These are phyloP conservation scores for Sipha flava DNA, from an alignment of 1,140 invertebrate genomes.

Conservation along the genomic window DNA sequence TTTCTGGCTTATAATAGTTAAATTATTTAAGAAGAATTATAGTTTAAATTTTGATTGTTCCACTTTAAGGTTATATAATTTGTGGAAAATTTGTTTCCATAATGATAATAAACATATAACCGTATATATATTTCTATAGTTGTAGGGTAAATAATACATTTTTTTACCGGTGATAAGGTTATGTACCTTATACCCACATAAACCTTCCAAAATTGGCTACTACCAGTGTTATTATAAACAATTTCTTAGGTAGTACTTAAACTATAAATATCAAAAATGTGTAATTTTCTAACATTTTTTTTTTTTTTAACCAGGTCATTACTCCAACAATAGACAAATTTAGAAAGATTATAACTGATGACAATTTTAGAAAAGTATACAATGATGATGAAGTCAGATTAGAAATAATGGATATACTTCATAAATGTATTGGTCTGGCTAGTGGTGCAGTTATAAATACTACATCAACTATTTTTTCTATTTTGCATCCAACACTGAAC, in stretches of 20 bases:
- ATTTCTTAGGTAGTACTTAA: background rate
- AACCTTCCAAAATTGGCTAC: too few relatives aligned
- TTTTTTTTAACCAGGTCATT: slow-evolving; percentile 47
- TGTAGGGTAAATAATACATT: too few relatives aligned
- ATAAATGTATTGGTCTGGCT: slow-evolving; percentile 56
- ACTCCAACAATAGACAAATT: slow-evolving; percentile 54
- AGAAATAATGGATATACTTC: slow-evolving; percentile 55
- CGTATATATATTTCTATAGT: too few relatives aligned
- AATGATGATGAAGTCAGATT: slow-evolving; percentile 52
- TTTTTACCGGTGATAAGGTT: too few relatives aligned
- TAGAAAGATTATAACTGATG: slow-evolving; percentile 49
- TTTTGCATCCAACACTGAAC: slow-evolving; percentile 54
- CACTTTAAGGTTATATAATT: too few relatives aligned
- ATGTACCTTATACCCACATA: too few relatives aligned
- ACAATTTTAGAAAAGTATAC: slow-evolving; percentile 51
- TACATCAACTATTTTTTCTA: slow-evolving; percentile 54
- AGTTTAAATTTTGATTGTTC: too few relatives aligned
- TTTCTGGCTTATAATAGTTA: too few relatives aligned
- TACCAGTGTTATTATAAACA: too few relatives aligned
- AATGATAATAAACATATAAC: too few relatives aligned
- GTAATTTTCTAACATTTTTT: background rate
- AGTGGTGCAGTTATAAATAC: slow-evolving; percentile 52
- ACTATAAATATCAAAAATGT: background rate
- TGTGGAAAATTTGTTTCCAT: too few relatives aligned
- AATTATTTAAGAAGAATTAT: too few relatives aligned